These are phyloP conservation scores for Macquaria australasica DNA, from an alignment of 2,113 vertebrate genomes.

Conservation along the genomic window DNA sequence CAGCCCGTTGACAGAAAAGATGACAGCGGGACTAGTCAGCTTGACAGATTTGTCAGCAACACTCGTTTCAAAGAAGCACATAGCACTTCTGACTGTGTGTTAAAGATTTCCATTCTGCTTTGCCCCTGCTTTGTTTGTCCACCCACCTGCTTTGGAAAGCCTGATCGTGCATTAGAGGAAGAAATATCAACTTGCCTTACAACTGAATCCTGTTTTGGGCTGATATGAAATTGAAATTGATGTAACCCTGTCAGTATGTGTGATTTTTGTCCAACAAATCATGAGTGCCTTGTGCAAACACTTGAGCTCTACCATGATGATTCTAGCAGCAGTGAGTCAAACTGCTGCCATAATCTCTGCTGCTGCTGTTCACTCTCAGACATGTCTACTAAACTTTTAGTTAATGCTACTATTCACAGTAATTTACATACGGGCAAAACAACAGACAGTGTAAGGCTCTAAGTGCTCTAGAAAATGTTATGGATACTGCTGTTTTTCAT, in stretches of 20 bases:
- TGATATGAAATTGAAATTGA: constrained; percentile 29
- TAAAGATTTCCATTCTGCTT: constrained; percentile 27
- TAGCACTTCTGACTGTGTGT: constrained; percentile 42
- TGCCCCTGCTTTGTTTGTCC: constrained; percentile 23
- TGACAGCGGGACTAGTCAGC: constrained; percentile 47
- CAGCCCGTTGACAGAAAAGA: constrained; percentile 26
- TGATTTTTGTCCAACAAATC: background rate
- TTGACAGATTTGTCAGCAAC: constrained; percentile 51
- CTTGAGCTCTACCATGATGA: background rate
- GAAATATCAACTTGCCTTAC: constrained; percentile 1
- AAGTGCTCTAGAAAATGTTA: background rate
- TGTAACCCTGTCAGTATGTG: background rate
- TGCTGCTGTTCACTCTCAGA: background rate
- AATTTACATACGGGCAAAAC: background rate
- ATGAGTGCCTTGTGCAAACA: constrained; percentile 10
- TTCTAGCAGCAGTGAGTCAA: background rate
- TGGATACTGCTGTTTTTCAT: background rate
- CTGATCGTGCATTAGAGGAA: background rate
- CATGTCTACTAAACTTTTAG: background rate
- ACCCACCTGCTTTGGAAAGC: constrained; percentile 14
- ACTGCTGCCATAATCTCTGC: background rate
- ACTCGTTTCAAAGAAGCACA: constrained; percentile 54
- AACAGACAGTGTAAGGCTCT: background rate
- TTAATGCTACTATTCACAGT: background rate
- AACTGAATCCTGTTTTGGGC: constrained; percentile 8